phyloP scores from a whole-genome alignment of 2,888 invertebrate species.

The Diabrotica balteata region DNA sequence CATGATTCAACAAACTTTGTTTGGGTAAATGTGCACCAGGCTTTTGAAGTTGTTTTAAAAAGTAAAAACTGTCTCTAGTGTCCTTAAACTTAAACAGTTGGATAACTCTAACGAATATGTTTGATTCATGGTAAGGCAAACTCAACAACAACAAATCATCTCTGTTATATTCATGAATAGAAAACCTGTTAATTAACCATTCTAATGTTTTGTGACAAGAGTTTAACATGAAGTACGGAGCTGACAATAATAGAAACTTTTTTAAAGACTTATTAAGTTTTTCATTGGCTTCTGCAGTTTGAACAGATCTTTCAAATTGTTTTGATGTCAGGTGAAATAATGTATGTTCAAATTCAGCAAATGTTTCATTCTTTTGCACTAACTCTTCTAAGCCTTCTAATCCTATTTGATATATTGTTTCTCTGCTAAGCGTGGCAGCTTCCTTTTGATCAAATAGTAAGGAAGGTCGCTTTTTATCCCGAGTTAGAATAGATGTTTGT shows the following conservation, averaged over 20 bases:
- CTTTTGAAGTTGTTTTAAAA: constrained; percentile 78
- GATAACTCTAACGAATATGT: constrained; percentile 82
- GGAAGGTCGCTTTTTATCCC: constrained; percentile 77
- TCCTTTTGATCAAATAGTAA: constrained; percentile 89
- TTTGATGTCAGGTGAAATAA: constrained; percentile 81
- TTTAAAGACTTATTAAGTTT: constrained; percentile 77
- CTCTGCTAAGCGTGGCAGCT: constrained; percentile 84
- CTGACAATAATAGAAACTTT: constrained; percentile 79
- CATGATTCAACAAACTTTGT: constrained; percentile 74
- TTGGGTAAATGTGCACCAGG: constrained; percentile 78
- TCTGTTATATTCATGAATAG: constrained; percentile 87
- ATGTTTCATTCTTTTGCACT: constrained; percentile 73
- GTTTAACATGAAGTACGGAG: constrained; percentile 88
- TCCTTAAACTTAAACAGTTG: constrained; percentile 76
- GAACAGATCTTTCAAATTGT: constrained; percentile 81
- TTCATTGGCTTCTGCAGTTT: constrained; percentile 76
- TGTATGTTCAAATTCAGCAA: constrained; percentile 75
- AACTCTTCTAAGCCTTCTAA: constrained; percentile 85
- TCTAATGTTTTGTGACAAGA: constrained; percentile 90
- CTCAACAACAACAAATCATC: constrained; percentile 81
- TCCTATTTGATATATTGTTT: constrained; percentile 88
- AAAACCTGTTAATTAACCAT: constrained; percentile 91
- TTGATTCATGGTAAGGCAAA: constrained; percentile 92
- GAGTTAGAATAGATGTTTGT: constrained; percentile 73
- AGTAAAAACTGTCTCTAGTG: constrained; percentile 73